phyloP scores from a whole-genome alignment of 1,140 invertebrate species.

The Ctenoplectra terminalis region DNA sequence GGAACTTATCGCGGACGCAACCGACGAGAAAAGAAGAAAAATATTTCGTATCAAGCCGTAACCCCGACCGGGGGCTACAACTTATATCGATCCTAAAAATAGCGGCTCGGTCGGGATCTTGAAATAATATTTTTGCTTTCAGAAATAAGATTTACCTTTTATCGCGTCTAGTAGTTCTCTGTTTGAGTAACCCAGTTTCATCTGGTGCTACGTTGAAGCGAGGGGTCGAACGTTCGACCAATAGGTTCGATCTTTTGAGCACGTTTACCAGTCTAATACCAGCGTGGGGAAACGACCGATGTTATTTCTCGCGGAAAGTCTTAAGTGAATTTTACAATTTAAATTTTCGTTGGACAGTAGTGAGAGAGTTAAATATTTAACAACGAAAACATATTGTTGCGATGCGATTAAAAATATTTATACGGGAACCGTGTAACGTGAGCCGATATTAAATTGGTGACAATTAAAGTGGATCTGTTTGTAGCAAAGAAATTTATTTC shows the following conservation, averaged over 20 bases:
- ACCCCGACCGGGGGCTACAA: not conserved
- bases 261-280: conserved; percentile 44
- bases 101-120: conserved; percentile 31
- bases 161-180: conserved; percentile 42
- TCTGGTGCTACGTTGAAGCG: not conserved
- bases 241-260: conserved; percentile 38
- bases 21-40: not conserved
- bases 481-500: no score
- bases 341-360: not conserved
- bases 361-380: not conserved
- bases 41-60: conserved; percentile 11
- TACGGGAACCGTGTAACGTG: not conserved
- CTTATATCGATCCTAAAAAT: conserved; percentile 45
- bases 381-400: not conserved
- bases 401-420: not conserved
- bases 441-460: no score
- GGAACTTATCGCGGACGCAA: not conserved
- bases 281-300: not conserved
- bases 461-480: no score
- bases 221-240: conserved; percentile 22
- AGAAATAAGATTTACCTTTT: conserved; percentile 57
- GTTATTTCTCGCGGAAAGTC: conserved; percentile 14
- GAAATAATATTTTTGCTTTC: conserved; percentile 55
- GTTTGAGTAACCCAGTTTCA: conserved; percentile 49
- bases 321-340: conserved; percentile 21